phyloP scores from a whole-genome alignment of 2,113 vertebrate genomes.

The Scomber scombrus region DNA sequence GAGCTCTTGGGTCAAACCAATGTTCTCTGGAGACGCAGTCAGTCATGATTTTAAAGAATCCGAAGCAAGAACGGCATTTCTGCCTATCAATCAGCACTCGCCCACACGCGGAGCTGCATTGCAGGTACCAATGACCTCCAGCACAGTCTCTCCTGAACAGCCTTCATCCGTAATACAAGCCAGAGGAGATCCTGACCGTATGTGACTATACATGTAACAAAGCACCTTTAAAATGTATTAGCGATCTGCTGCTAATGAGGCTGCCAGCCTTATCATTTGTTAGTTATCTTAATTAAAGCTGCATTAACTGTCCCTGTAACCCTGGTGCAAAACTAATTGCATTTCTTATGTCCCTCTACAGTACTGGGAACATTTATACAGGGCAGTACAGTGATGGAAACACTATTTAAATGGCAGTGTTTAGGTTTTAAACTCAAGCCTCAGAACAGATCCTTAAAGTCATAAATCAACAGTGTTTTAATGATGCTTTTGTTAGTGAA shows the following conservation, averaged over 20 bases:
- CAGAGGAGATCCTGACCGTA: conserved; percentile 14
- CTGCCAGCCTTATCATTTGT: conserved; percentile 1
- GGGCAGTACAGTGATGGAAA: no score
- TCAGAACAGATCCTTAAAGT: no score
- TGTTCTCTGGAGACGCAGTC: background rate
- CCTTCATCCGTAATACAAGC: conserved; percentile 13
- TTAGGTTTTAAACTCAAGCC: no score
- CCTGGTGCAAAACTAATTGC: no score
- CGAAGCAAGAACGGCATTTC: background rate
- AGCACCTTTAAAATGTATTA: conserved; percentile 1
- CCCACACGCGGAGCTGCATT: conserved; percentile 56
- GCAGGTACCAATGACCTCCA: conserved; percentile 73
- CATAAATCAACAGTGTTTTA: no score
- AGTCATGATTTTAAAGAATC: background rate
- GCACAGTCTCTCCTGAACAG: conserved; percentile 28
- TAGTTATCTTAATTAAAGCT: conserved; percentile 21
- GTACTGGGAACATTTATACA: no score
- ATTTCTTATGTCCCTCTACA: no score
- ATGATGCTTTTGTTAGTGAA: no score
- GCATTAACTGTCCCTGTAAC: background rate
- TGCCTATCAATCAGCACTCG: conserved; percentile 22
- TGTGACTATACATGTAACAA: background rate
- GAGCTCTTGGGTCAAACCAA: conserved; percentile 2
- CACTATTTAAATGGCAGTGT: no score
- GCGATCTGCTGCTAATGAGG: conserved; percentile 26